Percentiles rank a stretch among this genome's conserved stretches.
Conservation (phyloP, 2,797 vertebrate genomes). For the Halcyon smyrnensis region DNA sequence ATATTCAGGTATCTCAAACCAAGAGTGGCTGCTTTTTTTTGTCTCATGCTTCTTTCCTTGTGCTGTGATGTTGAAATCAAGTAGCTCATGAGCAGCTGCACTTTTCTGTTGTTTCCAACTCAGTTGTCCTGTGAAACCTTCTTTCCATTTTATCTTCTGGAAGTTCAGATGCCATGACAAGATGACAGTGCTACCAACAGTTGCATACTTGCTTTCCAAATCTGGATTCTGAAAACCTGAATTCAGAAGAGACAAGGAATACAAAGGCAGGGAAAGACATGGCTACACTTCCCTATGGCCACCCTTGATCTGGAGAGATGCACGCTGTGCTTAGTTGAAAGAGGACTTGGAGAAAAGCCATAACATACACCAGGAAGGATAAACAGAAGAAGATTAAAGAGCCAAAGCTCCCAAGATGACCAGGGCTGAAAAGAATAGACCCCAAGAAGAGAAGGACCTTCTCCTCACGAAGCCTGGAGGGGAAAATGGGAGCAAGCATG, state of each 20-base stretch:
- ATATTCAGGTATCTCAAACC: background rate
- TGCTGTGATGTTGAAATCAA: background rate
- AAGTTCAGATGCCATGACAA: constrained; percentile 51
- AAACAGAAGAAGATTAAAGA: background rate
- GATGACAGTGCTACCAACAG: background rate
- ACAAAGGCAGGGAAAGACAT: background rate
- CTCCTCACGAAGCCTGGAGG: background rate
- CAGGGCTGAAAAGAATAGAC: background rate
- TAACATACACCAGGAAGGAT: background rate
- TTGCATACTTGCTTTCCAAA: background rate
- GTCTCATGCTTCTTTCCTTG: background rate
- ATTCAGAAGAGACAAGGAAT: constrained; percentile 7
- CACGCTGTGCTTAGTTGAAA: background rate
- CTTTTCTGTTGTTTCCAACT: background rate
- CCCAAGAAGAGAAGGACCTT: background rate
- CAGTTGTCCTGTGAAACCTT: background rate
- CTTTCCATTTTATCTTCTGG: background rate
- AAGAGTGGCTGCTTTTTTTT: background rate
- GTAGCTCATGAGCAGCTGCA: background rate
- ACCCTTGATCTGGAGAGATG: background rate
- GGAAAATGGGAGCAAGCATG: background rate
- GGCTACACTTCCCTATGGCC: background rate
- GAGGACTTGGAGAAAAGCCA: background rate
- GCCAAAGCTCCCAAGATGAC: background rate
- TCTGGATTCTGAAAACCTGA: constrained; percentile 54